A percentile compares a stretch with the other conserved stretches of the same genome.
These are phyloP conservation scores for Otus sunia DNA, from an alignment of 2,113 vertebrate species.

Conservation along the genomic window DNA sequence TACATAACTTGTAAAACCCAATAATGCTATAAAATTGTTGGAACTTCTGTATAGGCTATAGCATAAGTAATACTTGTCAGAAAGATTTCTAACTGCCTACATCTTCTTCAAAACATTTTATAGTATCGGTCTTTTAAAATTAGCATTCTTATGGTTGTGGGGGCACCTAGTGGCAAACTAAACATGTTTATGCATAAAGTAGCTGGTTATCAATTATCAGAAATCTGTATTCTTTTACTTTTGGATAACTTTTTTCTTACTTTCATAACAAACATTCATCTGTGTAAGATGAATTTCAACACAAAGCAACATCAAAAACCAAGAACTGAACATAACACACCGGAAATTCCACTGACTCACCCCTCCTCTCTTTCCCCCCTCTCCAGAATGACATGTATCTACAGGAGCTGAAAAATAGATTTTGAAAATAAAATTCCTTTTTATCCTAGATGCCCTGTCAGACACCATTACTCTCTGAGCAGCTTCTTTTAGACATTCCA, in stretches of 20 bases:
- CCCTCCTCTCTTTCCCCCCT: background rate
- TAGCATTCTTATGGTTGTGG: conserved; percentile 6
- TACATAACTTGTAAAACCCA: background rate
- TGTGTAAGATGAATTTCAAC: background rate
- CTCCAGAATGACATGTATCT: background rate
- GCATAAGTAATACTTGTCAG: background rate
- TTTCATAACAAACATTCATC: background rate
- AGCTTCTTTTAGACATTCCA: background rate
- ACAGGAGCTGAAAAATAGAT: background rate
- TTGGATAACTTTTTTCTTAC: background rate
- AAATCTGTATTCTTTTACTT: background rate
- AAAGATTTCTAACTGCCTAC: background rate
- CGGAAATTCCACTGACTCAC: background rate
- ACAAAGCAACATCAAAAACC: background rate
- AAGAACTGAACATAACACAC: background rate
- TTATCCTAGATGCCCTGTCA: background rate
- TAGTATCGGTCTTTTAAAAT: background rate
- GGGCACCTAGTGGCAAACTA: conserved; percentile 67
- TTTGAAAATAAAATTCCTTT: background rate
- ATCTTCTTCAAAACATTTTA: background rate
- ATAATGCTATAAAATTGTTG: background rate
- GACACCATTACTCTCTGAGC: background rate
- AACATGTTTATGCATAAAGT: background rate
- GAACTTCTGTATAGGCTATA: background rate
- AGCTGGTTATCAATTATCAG: background rate